A percentile compares a stretch with the other conserved stretches of the same genome.
phyloP scores from a whole-genome alignment of 2,113 vertebrate species.

The Aythya baeri region DNA sequence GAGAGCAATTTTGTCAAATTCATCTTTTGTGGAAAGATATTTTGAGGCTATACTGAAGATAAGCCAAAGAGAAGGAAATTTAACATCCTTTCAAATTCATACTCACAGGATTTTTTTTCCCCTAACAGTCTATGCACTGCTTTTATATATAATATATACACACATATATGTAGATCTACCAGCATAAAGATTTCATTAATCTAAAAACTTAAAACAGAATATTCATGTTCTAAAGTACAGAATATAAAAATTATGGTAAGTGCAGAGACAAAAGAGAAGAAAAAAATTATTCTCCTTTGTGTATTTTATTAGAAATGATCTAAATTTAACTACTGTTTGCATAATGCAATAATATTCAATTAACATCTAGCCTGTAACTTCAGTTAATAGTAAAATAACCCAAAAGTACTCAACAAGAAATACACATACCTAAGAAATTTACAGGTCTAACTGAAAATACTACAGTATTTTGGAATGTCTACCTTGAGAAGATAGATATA shows the following conservation, averaged over 20 bases:
- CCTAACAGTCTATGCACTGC: background rate
- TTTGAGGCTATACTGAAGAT: background rate
- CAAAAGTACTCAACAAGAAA: background rate
- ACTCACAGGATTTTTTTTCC: background rate
- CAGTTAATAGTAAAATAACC: background rate
- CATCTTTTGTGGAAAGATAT: background rate
- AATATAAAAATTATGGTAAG: background rate
- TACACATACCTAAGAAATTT: background rate
- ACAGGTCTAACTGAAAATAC: background rate
- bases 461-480: background rate
- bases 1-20: background rate
- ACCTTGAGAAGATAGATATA: background rate
- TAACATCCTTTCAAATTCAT: background rate
- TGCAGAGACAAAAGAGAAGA: background rate
- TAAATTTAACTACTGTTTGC: background rate
- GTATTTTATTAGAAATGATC: background rate
- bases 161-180: background rate
- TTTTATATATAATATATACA: background rate
- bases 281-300: background rate
- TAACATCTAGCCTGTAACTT: background rate
- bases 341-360: background rate
- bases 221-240: background rate
- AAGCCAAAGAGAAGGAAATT: background rate
- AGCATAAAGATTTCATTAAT: background rate
- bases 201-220: background rate